Conservation (phyloP, 2,113 vertebrate species). For the Caracal caracal region DNA sequence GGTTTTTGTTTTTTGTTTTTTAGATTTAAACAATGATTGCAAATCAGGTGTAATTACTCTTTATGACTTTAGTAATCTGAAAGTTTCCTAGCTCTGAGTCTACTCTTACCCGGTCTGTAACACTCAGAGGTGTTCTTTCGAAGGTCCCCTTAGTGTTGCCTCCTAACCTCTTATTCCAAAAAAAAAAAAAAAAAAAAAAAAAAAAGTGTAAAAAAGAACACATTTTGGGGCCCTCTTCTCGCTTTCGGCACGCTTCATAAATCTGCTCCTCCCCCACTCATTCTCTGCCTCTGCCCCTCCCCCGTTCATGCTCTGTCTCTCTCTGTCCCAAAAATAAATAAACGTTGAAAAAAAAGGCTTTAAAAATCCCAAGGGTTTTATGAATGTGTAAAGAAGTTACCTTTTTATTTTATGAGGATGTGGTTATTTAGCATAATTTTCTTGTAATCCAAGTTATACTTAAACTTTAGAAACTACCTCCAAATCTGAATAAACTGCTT, state of each 20-base stretch:
- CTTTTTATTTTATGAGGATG: conserved; percentile 14
- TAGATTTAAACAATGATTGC: not conserved
- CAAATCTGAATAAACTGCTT: not conserved
- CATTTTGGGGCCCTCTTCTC: too few relatives aligned
- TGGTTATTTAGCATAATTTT: conserved; percentile 14
- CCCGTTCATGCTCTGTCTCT: too few relatives aligned
- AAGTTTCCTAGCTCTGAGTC: not conserved
- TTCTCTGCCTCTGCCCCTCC: too few relatives aligned
- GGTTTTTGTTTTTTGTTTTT: not conserved
- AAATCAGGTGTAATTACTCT: not conserved
- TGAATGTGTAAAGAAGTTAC: not conserved
- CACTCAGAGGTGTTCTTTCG: not conserved
- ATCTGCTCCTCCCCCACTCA: too few relatives aligned
- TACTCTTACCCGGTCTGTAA: not conserved
- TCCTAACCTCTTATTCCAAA: not conserved
- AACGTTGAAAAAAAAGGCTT: too few relatives aligned
- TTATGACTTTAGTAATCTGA: not conserved
- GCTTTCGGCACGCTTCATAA: too few relatives aligned
- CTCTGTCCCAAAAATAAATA: too few relatives aligned
- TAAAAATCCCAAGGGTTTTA: conserved; percentile 37
- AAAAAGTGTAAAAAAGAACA: too few relatives aligned
- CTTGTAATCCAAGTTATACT: not conserved
- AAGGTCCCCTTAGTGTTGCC: not conserved
- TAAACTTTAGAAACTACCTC: not conserved
- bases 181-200: not conserved